These are phyloP conservation scores for Pelodiscus sinensis DNA, from an alignment of 2,113 vertebrate genomes.

Conservation along the genomic window DNA sequence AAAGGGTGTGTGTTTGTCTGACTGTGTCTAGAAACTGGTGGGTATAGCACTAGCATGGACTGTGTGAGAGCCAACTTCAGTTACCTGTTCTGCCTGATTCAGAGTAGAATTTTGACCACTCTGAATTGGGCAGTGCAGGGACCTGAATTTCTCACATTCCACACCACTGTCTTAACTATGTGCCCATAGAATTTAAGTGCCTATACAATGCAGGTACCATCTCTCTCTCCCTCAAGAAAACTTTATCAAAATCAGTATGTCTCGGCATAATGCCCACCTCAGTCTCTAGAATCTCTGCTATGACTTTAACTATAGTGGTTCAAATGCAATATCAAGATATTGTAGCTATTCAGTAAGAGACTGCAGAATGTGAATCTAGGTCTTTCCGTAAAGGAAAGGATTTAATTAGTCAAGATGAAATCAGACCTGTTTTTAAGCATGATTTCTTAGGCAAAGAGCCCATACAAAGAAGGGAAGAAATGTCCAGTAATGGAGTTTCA, in stretches of 20 bases:
- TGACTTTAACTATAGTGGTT: not conserved
- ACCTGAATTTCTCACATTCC: not conserved
- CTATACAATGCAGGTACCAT: not conserved
- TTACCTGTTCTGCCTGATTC: not conserved
- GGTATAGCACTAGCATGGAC: not conserved
- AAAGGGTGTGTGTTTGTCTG: not conserved
- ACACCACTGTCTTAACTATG: not conserved
- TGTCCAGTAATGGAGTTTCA: rapidly evolving
- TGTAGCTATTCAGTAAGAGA: not conserved
- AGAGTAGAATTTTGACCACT: not conserved
- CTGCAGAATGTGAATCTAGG: not conserved
- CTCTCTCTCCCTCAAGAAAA: not conserved
- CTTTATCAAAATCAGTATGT: not conserved
- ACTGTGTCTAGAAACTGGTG: not conserved
- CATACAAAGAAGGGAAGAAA: not conserved
- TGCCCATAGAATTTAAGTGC: not conserved
- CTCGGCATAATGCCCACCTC: not conserved
- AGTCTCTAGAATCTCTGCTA: not conserved
- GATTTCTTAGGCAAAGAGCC: constrained; percentile 1
- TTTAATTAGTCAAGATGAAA: not conserved
- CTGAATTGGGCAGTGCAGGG: not conserved
- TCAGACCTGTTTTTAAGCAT: not conserved
- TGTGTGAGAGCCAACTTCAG: not conserved
- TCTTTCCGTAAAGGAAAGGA: not conserved
- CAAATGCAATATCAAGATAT: not conserved